A percentile compares a stretch with the other conserved stretches of the same genome.
phyloP scores from a whole-genome alignment of 2,888 invertebrate species.

The Merodon equestris region DNA sequence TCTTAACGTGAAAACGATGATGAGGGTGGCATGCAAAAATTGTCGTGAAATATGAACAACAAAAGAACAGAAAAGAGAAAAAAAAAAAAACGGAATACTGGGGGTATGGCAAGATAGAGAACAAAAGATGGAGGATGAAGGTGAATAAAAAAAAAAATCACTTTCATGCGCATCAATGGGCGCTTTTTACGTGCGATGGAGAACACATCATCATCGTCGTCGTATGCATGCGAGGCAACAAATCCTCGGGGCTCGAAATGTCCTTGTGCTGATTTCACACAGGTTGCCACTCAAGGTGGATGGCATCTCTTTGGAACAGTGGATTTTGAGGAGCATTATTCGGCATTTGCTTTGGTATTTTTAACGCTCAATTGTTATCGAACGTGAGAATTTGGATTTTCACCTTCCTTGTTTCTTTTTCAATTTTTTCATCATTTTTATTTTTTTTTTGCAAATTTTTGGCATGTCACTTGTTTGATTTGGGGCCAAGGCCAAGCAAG shows the following conservation, averaged over 20 bases:
- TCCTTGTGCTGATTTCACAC: conserved; percentile 33
- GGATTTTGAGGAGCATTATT: conserved; percentile 39
- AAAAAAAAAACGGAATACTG: too few species aligned
- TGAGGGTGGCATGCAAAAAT: conserved; percentile 11
- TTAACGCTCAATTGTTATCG: conserved; percentile 61
- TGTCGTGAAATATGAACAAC: too few species aligned
- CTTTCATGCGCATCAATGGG: conserved; percentile 6
- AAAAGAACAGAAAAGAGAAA: too few species aligned
- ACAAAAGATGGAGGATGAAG: conserved; percentile 22
- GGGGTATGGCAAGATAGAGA: too few species aligned
- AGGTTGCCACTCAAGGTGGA: conserved; percentile 9
- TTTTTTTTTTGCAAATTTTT: conserved; percentile 31
- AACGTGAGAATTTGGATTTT: conserved; percentile 52
- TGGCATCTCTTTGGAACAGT: conserved; percentile 6
- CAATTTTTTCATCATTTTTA: conserved; percentile 8
- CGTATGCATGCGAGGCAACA: conserved; percentile 33
- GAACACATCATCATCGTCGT: conserved; percentile 13
- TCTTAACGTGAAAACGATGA: conserved; percentile 67
- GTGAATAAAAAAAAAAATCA: conserved; percentile 1
- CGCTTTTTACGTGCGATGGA: not conserved
- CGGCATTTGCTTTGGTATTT: conserved; percentile 47
- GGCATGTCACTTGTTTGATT: conserved; percentile 54
- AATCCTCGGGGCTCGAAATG: conserved; percentile 29
- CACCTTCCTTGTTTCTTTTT: conserved; percentile 2
- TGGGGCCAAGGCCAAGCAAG: conserved; percentile 17